These are phyloP conservation scores for Anastrepha obliqua DNA, from an alignment of 1,140 invertebrate genomes.

Conservation along the genomic window DNA sequence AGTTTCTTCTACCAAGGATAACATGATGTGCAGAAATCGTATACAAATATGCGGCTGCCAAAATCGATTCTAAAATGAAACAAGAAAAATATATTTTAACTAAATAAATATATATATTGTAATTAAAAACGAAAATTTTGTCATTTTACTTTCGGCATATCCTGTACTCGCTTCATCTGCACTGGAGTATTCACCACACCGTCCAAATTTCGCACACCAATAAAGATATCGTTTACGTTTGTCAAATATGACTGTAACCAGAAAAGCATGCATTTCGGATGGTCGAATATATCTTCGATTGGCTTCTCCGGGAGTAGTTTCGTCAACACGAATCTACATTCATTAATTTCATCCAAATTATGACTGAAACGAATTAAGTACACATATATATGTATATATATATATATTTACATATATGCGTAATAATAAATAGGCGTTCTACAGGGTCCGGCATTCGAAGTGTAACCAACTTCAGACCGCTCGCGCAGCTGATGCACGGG, in stretches of 20 bases:
- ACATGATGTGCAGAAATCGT: not conserved
- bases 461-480: too few relatives aligned
- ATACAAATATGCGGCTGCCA: not conserved
- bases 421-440: too few relatives aligned
- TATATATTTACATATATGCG: too few relatives aligned
- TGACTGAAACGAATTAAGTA: not conserved
- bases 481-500: too few relatives aligned
- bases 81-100: not conserved
- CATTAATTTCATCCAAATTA: constrained; percentile 8
- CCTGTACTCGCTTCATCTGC: not conserved
- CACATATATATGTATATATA: not conserved
- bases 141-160: not conserved
- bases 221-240: not conserved
- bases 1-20: not conserved
- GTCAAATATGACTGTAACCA: constrained; percentile 37
- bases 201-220: not conserved
- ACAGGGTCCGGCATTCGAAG: too few relatives aligned
- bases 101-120: not conserved
- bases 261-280: constrained; percentile 2
- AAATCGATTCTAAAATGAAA: not conserved
- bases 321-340: not conserved
- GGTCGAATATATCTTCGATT: not conserved
- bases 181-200: constrained; percentile 10
- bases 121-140: not conserved
- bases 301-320: not conserved